These are phyloP conservation scores for Gymnocephalus cernua DNA, from an alignment of 2,113 vertebrate genomes.

Conservation along the genomic window DNA sequence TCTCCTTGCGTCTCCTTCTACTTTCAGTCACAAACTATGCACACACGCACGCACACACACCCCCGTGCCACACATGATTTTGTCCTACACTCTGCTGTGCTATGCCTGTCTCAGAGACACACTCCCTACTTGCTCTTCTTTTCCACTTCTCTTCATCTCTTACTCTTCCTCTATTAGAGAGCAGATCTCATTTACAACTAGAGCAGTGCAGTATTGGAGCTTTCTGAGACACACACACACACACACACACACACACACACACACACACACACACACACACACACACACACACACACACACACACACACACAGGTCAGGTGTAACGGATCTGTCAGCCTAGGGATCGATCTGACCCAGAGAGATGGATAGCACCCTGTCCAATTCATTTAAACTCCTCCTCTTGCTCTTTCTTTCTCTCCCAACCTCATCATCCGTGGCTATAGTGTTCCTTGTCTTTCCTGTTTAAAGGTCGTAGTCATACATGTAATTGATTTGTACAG, in stretches of 20 bases:
- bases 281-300: not conserved
- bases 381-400: conserved; percentile 51
- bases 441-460: not conserved
- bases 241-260: not conserved
- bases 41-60: conserved; percentile 6
- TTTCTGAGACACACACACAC: conserved; percentile 11
- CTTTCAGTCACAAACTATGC: conserved; percentile 34
- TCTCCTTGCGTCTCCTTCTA: conserved; percentile 56
- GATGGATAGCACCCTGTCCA: conserved; percentile 65
- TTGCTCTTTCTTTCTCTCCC: conserved; percentile 12
- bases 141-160: conserved; percentile 21
- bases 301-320: conserved; percentile 45
- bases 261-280: conserved; percentile 26
- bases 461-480: not conserved
- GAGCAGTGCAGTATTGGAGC: conserved; percentile 44
- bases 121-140: conserved; percentile 17
- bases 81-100: not conserved
- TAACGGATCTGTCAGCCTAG: conserved; percentile 58
- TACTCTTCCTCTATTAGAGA: conserved; percentile 33
- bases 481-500: conserved; percentile 17
- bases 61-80: conserved; percentile 5
- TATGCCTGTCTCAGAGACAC: conserved; percentile 9
- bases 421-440: not conserved
- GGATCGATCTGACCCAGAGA: conserved; percentile 70
- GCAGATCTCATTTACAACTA: conserved; percentile 66